These are phyloP conservation scores for Catamblyrhynchus diadema DNA, from an alignment of 2,797 vertebrate genomes.

Conservation along the genomic window DNA sequence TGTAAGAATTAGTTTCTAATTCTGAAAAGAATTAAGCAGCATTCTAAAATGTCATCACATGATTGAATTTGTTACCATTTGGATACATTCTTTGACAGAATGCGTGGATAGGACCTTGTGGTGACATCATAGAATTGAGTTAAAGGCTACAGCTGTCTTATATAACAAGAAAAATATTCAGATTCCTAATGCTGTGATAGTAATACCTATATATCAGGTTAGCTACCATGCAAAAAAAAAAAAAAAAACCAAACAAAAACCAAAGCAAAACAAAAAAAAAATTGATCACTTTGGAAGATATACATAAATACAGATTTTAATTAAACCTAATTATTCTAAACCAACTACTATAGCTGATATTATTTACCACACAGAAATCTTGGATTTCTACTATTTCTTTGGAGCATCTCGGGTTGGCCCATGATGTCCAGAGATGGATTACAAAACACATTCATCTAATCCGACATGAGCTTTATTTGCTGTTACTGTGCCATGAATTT, in stretches of 20 bases:
- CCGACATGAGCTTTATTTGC: background rate
- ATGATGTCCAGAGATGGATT: background rate
- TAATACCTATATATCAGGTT: background rate
- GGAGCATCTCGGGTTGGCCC: background rate
- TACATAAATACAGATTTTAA: background rate
- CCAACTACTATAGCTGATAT: background rate
- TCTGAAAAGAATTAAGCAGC: background rate
- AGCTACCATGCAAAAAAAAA: background rate
- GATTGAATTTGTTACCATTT: background rate
- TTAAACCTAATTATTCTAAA: background rate
- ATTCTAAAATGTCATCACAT: background rate
- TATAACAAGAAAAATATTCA: background rate
- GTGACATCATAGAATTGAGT: background rate
- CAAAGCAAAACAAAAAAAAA: too few relatives aligned
- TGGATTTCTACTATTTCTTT: background rate
- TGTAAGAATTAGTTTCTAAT: background rate
- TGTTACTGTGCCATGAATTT: background rate
- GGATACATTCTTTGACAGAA: background rate
- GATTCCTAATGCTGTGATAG: background rate
- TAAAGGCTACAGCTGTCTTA: background rate
- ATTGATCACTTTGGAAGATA: background rate
- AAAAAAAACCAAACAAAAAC: too few relatives aligned
- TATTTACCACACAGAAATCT: background rate
- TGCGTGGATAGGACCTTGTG: background rate
- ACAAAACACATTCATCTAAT: background rate